phyloP scores from a whole-genome alignment of 2,113 vertebrate species.

The Struthidea cinerea region DNA sequence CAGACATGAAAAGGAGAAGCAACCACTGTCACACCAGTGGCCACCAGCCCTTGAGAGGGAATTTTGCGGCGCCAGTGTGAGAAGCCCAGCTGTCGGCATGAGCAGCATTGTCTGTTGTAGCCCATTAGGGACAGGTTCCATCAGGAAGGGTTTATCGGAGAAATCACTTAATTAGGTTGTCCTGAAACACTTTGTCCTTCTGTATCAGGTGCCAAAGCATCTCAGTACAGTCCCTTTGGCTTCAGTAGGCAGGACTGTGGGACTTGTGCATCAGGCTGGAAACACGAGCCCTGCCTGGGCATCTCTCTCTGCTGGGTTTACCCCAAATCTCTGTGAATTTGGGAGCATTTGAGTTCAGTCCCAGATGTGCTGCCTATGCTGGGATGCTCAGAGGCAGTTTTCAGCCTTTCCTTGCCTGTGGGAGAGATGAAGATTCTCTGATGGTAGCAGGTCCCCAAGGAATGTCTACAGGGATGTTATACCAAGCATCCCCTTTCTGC shows the following conservation, averaged over 20 bases:
- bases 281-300: not conserved
- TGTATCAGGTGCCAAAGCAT: not conserved
- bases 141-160: not conserved
- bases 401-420: not conserved
- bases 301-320: accelerated
- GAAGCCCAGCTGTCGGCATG: not conserved
- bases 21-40: not conserved
- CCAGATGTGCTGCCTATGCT: accelerated
- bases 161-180: not conserved
- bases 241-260: not conserved
- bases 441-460: accelerated
- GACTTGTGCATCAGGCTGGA: accelerated
- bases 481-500: not conserved
- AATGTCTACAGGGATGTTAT: not conserved
- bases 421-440: not conserved
- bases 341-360: not conserved
- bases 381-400: not conserved
- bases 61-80: accelerated
- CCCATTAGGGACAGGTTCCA: not conserved
- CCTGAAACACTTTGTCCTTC: not conserved
- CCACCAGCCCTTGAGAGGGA: not conserved
- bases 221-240: not conserved
- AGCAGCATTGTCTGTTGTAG: accelerated
- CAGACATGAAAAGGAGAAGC: not conserved
- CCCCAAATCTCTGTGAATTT: not conserved